Base-by-base conservation (phyloP, 2,113 vertebrate species). In the Acrocephalus kingi region DNA sequence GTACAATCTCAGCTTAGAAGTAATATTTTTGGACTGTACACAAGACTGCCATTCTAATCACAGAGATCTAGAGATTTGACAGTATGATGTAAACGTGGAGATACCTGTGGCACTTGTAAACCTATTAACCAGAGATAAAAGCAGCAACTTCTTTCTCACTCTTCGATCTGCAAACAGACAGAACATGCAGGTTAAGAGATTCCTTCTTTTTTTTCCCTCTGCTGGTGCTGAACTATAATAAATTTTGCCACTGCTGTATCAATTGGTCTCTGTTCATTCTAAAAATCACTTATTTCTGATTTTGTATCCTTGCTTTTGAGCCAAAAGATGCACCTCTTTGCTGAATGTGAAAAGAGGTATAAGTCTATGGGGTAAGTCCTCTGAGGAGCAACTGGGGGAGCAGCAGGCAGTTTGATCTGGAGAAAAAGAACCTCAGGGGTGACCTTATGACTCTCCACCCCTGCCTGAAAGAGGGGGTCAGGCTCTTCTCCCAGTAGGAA, bases 161-260 rank as follows among this genome's bases (percentile, higher is more conserved):
- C 96, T 98, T 83, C 98, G 97, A 23, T 98, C 97, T 64, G 97
- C 97, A 93, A 96, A 98, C 54, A 98, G 93, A 96, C 95, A 98
- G 94, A 98, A 98, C 90, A 97, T 96, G 30, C 96, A 98, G 37
- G 96, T 87, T 68, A 98, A 90, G 69, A 98, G 96, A 21, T 98
- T 98, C 10, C 89, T 96, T 96, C 23, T 48, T 97, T 85, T 98
- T 98, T 98, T 55, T 84, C 90, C 89, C 98, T 98, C 61, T 98
- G 95, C 96, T 97, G 95, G 76, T 98, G 97, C 96, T 98, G 31
- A 54, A 54, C 28, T 24, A 8, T 22, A 43, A 11, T 25, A 83
- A 66, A 10, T 41, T 76, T 91, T 68, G n/a, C 5, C 22, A 21
- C 19, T 41, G 18, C 12, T 68, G 5, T 55, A 25, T 48, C 17